phyloP scores from a whole-genome alignment of 2,113 vertebrate species.

The Sclerurus mexicanus region DNA sequence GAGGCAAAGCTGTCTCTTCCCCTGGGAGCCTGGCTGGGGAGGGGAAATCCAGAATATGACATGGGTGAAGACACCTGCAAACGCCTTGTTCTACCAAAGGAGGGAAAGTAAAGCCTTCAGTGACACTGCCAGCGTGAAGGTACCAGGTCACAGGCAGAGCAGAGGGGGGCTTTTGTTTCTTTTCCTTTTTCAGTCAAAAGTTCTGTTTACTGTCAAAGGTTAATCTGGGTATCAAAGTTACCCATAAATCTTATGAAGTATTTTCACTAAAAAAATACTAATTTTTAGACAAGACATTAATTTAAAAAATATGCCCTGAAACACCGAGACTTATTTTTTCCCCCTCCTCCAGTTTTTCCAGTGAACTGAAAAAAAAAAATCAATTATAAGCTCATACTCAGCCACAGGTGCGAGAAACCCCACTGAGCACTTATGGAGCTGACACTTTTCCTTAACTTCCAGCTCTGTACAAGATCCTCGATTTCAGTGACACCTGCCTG shows the following conservation, averaged over 20 bases:
- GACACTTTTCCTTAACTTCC: not conserved
- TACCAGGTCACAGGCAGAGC: not conserved
- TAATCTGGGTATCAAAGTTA: not conserved
- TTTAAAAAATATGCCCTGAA: not conserved
- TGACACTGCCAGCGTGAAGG: not conserved
- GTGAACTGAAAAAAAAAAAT: not conserved
- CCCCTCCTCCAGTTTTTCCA: not conserved
- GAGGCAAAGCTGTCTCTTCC: not conserved
- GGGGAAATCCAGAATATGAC: not conserved
- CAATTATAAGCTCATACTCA: not conserved
- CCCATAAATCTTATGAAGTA: not conserved
- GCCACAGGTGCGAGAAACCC: not conserved
- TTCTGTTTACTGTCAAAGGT: not conserved
- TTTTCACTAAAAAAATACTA: not conserved
- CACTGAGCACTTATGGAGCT: not conserved
- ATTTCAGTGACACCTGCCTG: slow-evolving; percentile 10
- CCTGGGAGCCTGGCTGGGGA: not conserved
- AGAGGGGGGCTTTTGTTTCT: not conserved
- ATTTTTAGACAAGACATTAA: not conserved
- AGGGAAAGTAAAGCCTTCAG: not conserved
- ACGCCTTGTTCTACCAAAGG: not conserved
- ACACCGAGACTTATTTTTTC: not conserved
- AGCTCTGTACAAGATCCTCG: not conserved
- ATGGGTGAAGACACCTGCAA: not conserved
- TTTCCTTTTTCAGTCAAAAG: not conserved